A percentile compares a stretch with the other conserved stretches of the same genome.
Conservation (phyloP, 2,888 invertebrate species). For the Vesta saturnalis region DNA sequence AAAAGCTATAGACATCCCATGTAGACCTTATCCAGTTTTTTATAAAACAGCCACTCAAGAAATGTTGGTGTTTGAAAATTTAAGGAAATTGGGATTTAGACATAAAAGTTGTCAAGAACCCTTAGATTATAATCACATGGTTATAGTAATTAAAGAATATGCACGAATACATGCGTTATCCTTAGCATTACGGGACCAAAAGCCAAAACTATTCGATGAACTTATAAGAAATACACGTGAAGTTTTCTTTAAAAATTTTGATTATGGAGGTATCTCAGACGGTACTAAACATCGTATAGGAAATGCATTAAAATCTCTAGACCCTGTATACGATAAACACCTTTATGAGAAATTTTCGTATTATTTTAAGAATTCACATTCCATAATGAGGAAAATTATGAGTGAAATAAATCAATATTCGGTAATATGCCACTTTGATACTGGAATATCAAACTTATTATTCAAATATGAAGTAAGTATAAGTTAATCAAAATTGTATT, state of each 20-base stretch:
- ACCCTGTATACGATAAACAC: conserved; percentile 21
- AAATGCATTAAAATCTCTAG: conserved; percentile 17
- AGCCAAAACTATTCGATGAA: background rate
- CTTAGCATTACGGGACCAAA: background rate
- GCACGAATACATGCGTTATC: background rate
- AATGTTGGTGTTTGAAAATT: background rate
- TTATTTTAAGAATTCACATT: conserved; percentile 24
- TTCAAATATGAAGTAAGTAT: conserved; percentile 28
- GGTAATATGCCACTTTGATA: conserved; percentile 24
- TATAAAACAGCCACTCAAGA: background rate
- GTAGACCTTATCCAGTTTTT: background rate
- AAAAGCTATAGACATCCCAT: background rate
- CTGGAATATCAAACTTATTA: conserved; percentile 22
- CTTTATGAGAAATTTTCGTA: conserved; percentile 29
- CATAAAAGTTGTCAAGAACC: background rate
- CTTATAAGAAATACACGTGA: background rate
- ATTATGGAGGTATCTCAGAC: background rate
- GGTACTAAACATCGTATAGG: background rate
- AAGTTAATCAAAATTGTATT: background rate
- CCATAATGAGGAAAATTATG: background rate
- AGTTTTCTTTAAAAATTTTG: background rate
- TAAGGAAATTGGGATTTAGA: background rate
- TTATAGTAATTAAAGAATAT: background rate
- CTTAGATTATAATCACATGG: background rate
- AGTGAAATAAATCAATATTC: background rate